Percentiles rank a stretch among this genome's conserved stretches.
phyloP scores from a whole-genome alignment of 2,888 invertebrate genomes.

The Meganola albula region DNA sequence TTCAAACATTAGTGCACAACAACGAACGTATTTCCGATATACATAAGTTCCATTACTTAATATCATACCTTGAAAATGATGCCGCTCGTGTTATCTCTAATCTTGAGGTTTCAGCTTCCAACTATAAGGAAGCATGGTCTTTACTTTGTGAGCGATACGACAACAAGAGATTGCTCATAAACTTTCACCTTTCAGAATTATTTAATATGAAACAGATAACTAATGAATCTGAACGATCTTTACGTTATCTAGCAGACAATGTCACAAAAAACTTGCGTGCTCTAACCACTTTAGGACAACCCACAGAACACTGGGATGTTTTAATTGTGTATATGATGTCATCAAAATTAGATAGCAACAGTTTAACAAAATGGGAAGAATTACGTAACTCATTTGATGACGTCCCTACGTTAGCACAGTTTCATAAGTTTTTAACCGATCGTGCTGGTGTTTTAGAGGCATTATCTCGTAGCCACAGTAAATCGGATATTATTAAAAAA shows the following conservation, averaged over 20 bases:
- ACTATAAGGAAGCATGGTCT: slow-evolving; percentile 22
- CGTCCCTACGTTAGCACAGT: neutral
- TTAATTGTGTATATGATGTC: slow-evolving; percentile 20
- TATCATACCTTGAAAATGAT: slow-evolving; percentile 17
- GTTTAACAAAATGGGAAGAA: slow-evolving; percentile 28
- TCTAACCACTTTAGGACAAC: slow-evolving; percentile 16
- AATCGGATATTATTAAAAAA: too few species aligned
- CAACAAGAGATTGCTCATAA: slow-evolving; percentile 11
- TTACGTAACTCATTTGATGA: too few species aligned
- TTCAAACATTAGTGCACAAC: slow-evolving; percentile 16
- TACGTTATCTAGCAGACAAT: slow-evolving; percentile 21
- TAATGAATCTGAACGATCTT: slow-evolving; percentile 13
- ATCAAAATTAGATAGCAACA: slow-evolving; percentile 18
- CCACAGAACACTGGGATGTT: slow-evolving; percentile 19
- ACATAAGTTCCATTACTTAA: slow-evolving; percentile 20
- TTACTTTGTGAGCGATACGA: slow-evolving; percentile 17
- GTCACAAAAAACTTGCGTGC: slow-evolving; percentile 27
- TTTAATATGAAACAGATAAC: slow-evolving; percentile 11
- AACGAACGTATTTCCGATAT: slow-evolving; percentile 11
- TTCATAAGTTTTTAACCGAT: neutral
- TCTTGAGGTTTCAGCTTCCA: slow-evolving; percentile 18
- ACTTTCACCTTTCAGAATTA: slow-evolving; percentile 5
- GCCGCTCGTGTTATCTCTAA: slow-evolving; percentile 18
- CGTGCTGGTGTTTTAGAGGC: slow-evolving; percentile 2
- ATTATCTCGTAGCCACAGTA: too few species aligned